A percentile compares a stretch with the other conserved stretches of the same genome.
phyloP scores from a whole-genome alignment of 2,888 invertebrate species.

The Nomada fucata region DNA sequence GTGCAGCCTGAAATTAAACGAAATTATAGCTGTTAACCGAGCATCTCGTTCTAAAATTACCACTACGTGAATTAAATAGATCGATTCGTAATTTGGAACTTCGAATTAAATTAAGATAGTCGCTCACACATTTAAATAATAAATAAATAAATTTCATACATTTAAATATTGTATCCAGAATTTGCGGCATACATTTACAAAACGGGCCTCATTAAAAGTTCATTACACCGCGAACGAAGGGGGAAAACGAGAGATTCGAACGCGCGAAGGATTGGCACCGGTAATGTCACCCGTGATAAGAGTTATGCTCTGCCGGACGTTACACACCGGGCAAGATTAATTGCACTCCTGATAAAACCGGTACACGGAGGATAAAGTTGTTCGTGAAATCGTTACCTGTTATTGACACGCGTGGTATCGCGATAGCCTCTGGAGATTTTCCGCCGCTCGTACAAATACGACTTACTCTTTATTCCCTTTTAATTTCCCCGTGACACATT shows the following conservation, averaged over 20 bases:
- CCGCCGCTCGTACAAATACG: conserved; percentile 37
- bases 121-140: no score
- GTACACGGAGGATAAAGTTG: conserved; percentile 56
- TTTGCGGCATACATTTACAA: no score
- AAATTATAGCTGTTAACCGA: not conserved
- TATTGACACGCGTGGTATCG: conserved; percentile 58
- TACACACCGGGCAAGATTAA: conserved; percentile 66
- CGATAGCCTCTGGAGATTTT: conserved; percentile 35
- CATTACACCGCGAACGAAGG: not conserved
- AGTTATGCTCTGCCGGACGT: conserved; percentile 48
- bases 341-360: conserved; percentile 65
- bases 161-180: no score
- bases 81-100: not conserved
- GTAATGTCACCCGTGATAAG: conserved; percentile 51
- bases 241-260: conserved; percentile 8
- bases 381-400: conserved; percentile 55
- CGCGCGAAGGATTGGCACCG: conserved; percentile 10
- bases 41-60: not conserved
- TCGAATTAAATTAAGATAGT: not conserved
- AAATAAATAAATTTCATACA: no score
- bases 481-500: conserved; percentile 25
- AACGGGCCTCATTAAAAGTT: not conserved
- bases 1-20: not conserved
- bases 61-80: not conserved
- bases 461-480: conserved; percentile 53